Percentiles rank a stretch among this genome's conserved stretches.
phyloP scores from a whole-genome alignment of 2,797 vertebrate genomes.

The Orestias chungarensis region DNA sequence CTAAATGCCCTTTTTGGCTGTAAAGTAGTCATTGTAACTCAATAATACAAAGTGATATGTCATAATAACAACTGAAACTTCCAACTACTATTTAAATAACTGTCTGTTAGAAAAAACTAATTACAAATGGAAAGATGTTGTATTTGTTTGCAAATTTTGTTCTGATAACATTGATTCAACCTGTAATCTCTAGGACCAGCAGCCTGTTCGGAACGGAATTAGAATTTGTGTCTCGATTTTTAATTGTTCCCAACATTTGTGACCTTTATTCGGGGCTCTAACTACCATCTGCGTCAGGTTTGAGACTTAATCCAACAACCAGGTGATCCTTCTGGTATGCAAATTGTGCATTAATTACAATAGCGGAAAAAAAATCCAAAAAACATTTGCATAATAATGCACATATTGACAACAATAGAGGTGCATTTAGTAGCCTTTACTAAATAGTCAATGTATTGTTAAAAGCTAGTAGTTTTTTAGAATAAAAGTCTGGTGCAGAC shows the following conservation, averaged over 20 bases:
- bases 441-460: background rate
- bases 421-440: background rate
- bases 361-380: background rate
- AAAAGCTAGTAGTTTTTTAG: background rate
- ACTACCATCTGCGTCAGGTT: background rate
- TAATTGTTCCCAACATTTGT: background rate
- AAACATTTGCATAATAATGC: background rate
- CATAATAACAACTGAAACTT: slow-evolving; percentile 1
- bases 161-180: background rate
- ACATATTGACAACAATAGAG: background rate
- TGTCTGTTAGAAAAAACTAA: background rate
- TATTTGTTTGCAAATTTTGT: background rate
- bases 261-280: background rate
- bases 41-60: background rate
- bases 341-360: background rate
- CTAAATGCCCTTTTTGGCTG: background rate
- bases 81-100: background rate
- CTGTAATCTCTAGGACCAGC: background rate
- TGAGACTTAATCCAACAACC: background rate
- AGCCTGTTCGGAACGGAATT: background rate
- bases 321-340: background rate
- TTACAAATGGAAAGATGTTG: background rate
- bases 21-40: background rate
- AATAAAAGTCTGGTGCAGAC: background rate
- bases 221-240: background rate